Base-by-base conservation (phyloP, 2,888 invertebrate species). In the Dasysyrphus tricinctus region DNA sequence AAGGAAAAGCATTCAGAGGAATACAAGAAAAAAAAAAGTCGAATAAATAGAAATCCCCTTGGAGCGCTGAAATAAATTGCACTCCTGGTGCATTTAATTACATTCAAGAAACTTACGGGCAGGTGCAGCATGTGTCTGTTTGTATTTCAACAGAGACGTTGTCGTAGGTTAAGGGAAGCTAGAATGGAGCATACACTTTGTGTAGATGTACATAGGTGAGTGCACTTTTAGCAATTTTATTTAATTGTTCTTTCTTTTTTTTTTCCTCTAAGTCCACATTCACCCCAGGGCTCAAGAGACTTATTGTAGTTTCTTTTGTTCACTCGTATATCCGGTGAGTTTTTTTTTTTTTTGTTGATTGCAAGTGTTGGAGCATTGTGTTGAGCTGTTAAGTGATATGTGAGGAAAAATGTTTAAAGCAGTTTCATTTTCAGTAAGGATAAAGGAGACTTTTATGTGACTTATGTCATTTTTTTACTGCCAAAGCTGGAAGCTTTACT, bases 41-140 rank as follows among this genome's bases (percentile, higher is more conserved):
- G 51, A 34, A 39, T 49, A 57, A 16, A 47, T 16, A 19, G 29
- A 29, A 34, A 54, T 16, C 56, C 67, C 57, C 44, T 75, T 65
- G 57, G 70, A 72, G 47, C 49, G 74, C 73, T 75, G 16, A 51
- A 75, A 80, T 80, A 72, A 84, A 84, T 79, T 84, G 74, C 80
- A 80, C 83, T 79, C 65, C 75, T 80, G 83, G 83, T 84, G 83
- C 75, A 84, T 83, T 83, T 83, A 83, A 83, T 83, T 83, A 79
- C 83, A 84, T 72, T 72, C 75, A 80, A 72, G 70, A 57, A 80
- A 72, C 72, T 65, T 54, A 61, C 47, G 70, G 49, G 39, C 70
- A 72, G 75, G 75, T 79, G 65, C 51, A 69, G 69, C 37, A 24
- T 61, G 39, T 61, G 61, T 61, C 8, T 61, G 39, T 42, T 61